phyloP scores from a whole-genome alignment of 2,888 invertebrate genomes.

The Pteria penguin region DNA sequence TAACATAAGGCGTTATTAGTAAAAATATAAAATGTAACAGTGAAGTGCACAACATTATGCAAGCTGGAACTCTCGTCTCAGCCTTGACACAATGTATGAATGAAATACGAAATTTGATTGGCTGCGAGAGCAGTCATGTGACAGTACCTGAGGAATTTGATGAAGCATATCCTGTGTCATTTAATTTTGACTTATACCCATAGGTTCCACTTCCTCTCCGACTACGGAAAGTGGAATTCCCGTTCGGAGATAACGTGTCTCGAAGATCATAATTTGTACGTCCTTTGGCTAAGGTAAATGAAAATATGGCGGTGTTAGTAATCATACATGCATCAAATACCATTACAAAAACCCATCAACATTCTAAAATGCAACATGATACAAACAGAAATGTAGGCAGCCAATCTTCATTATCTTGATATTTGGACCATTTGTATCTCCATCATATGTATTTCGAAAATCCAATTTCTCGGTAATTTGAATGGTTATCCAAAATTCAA shows the following conservation, averaged over 20 bases:
- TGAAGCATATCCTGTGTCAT: slow-evolving; percentile 72
- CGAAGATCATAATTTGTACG: slow-evolving; percentile 77
- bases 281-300: slow-evolving; percentile 72
- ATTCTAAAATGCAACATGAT: neutral
- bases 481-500: too few species aligned
- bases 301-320: slow-evolving; percentile 19
- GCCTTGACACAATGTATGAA: too few species aligned
- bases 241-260: slow-evolving; percentile 67
- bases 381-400: too few species aligned
- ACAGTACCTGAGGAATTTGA: slow-evolving; percentile 74
- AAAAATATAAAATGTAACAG: too few species aligned
- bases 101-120: neutral
- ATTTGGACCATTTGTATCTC: too few species aligned
- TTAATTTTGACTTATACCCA: slow-evolving; percentile 60
- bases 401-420: too few species aligned
- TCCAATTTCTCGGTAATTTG: too few species aligned
- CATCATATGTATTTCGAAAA: too few species aligned
- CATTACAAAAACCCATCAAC: neutral
- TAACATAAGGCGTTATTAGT: too few species aligned
- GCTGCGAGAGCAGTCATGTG: neutral
- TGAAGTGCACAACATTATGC: too few species aligned
- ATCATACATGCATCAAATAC: neutral
- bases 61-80: too few species aligned
- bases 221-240: slow-evolving; percentile 54
- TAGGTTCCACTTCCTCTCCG: slow-evolving; percentile 64